These are phyloP conservation scores for Dreissena rostriformis DNA, from an alignment of 1,140 invertebrate species.

Conservation along the genomic window DNA sequence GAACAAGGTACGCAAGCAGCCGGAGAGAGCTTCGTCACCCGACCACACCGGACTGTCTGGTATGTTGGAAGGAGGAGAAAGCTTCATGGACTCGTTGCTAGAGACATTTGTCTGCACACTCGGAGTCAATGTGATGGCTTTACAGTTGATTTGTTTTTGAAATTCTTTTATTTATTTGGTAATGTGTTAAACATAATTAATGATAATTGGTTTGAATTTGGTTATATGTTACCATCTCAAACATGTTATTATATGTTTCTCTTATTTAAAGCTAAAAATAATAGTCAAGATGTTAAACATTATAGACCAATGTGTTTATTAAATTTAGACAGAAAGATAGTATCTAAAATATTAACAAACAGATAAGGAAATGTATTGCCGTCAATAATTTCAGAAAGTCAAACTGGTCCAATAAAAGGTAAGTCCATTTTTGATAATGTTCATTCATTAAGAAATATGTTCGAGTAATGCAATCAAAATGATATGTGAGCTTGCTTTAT, in stretches of 20 bases:
- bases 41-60: too few relatives aligned
- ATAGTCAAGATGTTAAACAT: constrained; percentile 42
- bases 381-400: constrained; percentile 46
- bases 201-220: constrained; percentile 39
- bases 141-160: constrained; percentile 56
- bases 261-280: constrained; percentile 59
- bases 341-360: constrained; percentile 59
- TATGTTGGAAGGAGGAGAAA: too few relatives aligned
- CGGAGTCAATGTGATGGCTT: too few relatives aligned
- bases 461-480: constrained; percentile 63
- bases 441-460: constrained; percentile 59
- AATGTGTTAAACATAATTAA: constrained; percentile 41
- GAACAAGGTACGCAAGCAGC: too few relatives aligned
- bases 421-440: constrained; percentile 65
- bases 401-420: constrained; percentile 50
- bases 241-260: constrained; percentile 54
- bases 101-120: too few relatives aligned
- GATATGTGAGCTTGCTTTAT: constrained; percentile 49
- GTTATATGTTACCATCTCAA: constrained; percentile 47
- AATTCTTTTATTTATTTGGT: constrained; percentile 53
- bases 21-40: too few relatives aligned
- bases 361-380: constrained; percentile 42
- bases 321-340: constrained; percentile 64
- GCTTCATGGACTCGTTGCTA: too few relatives aligned
- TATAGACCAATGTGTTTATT: constrained; percentile 63